Conservation (phyloP, 1,140 invertebrate species). For the Leptopilina clavipes region DNA sequence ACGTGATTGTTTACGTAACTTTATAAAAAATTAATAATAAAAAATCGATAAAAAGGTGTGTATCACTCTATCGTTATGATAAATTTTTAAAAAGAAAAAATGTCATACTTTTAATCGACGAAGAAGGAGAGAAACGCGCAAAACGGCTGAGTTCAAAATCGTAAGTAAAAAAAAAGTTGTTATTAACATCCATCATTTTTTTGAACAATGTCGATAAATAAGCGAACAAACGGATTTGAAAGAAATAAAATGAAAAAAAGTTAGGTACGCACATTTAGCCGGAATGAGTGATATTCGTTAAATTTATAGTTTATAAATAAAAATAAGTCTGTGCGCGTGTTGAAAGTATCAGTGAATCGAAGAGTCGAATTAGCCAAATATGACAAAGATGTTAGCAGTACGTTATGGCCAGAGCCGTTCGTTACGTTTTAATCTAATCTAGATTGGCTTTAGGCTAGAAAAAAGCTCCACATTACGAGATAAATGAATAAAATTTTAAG, state of each 20-base stretch:
- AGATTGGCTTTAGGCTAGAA: slow-evolving; percentile 5
- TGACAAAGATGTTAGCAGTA: slow-evolving; percentile 62
- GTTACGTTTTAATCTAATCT: slow-evolving; percentile 56
- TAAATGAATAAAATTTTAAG: slow-evolving; percentile 36
- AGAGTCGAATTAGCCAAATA: slow-evolving; percentile 67
- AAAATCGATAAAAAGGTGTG: slow-evolving; percentile 3
- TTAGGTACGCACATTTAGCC: slow-evolving; percentile 65
- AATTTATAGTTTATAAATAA: slow-evolving; percentile 56
- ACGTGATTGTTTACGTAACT: slow-evolving; percentile 20
- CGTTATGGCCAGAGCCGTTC: slow-evolving; percentile 52
- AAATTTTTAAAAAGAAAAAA: neutral
- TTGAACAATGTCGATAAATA: neutral
- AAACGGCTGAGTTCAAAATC: slow-evolving; percentile 4
- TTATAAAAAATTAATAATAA: neutral
- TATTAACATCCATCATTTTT: too few relatives aligned
- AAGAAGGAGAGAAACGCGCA: neutral
- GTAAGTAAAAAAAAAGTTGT: neutral
- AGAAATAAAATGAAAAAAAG: neutral
- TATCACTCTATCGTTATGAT: slow-evolving; percentile 17
- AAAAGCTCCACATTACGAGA: slow-evolving; percentile 35
- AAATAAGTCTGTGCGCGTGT: slow-evolving; percentile 47
- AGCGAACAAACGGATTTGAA: slow-evolving; percentile 17
- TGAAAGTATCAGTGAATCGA: slow-evolving; percentile 15
- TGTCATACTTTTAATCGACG: slow-evolving; percentile 2
- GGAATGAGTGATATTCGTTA: slow-evolving; percentile 67